phyloP scores from a whole-genome alignment of 2,888 invertebrate species.

The Lordiphosa andalusiaca region DNA sequence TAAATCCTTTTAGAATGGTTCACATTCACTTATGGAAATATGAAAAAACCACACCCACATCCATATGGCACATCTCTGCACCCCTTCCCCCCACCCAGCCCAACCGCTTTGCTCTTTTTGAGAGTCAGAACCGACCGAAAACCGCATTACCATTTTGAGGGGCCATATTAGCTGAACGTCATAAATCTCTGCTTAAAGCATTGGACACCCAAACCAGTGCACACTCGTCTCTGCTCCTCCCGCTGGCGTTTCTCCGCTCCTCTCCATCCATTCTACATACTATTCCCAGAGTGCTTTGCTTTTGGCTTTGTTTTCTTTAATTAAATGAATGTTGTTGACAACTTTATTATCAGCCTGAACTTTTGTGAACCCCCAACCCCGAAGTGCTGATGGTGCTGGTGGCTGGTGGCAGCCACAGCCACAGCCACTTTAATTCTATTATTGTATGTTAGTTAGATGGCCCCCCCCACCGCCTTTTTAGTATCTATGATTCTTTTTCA shows the following conservation, averaged over 20 bases:
- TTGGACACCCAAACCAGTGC: conserved; percentile 26
- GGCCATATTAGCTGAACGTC: conserved; percentile 64
- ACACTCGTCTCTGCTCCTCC: not conserved
- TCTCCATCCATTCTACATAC: conserved; percentile 19
- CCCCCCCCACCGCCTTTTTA: not conserved
- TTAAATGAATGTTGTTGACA: conserved; percentile 78
- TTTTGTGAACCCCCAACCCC: conserved; percentile 47
- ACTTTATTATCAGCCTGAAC: conserved; percentile 75
- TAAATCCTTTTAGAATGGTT: too few relatives aligned
- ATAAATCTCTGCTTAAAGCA: conserved; percentile 61
- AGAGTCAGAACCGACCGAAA: conserved; percentile 20
- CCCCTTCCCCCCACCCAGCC: too few relatives aligned
- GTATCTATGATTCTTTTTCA: conserved; percentile 50
- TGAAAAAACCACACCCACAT: conserved; percentile 2
- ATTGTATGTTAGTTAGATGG: conserved; percentile 54
- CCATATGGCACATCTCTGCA: conserved; percentile 9
- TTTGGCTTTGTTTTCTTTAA: conserved; percentile 74
- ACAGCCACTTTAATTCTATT: conserved; percentile 72
- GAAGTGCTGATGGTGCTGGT: conserved; percentile 15
- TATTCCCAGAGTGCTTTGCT: conserved; percentile 63
- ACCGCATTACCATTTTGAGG: conserved; percentile 60
- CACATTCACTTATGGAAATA: conserved; percentile 7
- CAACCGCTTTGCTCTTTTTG: conserved; percentile 6
- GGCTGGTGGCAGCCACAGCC: conserved; percentile 27
- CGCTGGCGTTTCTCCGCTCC: not conserved